These are phyloP conservation scores for Odontesthes bonariensis DNA, from an alignment of 2,113 vertebrate species.

Conservation along the genomic window DNA sequence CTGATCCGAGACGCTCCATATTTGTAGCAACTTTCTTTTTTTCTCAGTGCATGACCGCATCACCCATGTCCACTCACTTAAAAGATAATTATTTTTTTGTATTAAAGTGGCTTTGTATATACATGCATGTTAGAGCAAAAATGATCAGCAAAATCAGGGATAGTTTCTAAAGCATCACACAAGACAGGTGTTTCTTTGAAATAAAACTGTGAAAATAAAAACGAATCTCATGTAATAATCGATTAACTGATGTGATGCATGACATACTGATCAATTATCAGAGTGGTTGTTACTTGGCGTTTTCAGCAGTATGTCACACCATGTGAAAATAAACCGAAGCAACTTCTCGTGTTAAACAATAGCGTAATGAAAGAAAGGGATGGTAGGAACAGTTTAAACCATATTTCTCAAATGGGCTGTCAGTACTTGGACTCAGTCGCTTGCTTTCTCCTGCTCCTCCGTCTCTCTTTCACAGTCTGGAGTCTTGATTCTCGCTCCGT, in stretches of 20 bases:
- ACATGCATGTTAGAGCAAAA: background rate
- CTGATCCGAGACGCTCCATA: background rate
- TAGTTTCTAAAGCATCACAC: background rate
- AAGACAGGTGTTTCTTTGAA: background rate
- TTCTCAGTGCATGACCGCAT: background rate
- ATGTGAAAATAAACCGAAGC: background rate
- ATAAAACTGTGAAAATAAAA: background rate
- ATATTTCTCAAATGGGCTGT: background rate
- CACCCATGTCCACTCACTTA: background rate
- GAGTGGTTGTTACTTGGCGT: background rate
- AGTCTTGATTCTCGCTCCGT: background rate
- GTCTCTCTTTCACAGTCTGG: background rate
- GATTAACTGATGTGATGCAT: background rate
- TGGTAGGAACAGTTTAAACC: too few relatives aligned
- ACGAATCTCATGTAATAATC: background rate
- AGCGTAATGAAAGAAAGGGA: too few relatives aligned
- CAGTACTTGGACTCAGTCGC: background rate
- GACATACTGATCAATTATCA: background rate
- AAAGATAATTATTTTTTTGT: background rate
- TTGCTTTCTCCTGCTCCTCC: background rate
- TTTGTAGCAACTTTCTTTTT: background rate
- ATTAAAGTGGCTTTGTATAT: background rate
- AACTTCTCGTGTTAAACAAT: background rate
- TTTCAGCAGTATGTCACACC: slow-evolving; percentile 5
- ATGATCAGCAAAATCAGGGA: background rate